Base-by-base conservation (phyloP, 2,797 vertebrate species). In the Falco naumanni region DNA sequence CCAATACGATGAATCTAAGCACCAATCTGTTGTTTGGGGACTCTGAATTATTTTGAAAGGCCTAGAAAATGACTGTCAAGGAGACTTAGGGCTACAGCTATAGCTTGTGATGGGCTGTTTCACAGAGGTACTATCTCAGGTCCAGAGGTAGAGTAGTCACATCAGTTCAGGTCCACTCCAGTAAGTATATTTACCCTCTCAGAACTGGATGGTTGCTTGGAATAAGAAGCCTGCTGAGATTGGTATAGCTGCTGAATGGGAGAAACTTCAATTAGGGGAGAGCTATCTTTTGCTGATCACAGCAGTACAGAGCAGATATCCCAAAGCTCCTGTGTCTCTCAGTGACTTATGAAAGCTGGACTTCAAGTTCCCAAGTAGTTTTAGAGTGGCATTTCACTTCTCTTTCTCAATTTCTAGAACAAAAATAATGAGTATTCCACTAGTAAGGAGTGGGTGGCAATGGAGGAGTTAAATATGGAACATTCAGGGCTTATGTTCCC, bases 21-120 rank as follows among this genome's bases (percentile, higher is more conserved):
- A 94, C 65, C 84, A 92, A 88, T 90, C 85, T 94, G 95, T 72
- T 95, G 76, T 53, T 88, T 91, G 41, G 89, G 87, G 72, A 94
- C 33, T 28, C 75, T 81, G 72, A 93, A 75, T 86, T 94, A 65
- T 89, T 95, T 88, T 84, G 72, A 94, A 91, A 94, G 59, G 68
- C 76, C 82, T 53, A 83, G 64, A 2, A 97, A 93, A 80, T 64
- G 11, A 57, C 37, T 88, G 84, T 57, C 76, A 91, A 90, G 84
- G 57, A 95, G 72, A 88, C 79, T 84, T 84, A 63, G 47, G 31
- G 15, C n/a, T 77, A 47, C 63, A 53, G 53, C 43, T 84, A 11
- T 29, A 57, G 18, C 18, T 70, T 54, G 41, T 47, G 68, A 57
- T 21, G 28, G 48, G 60, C 37, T 68, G 53, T 85, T 94, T 93